Percentiles rank a stretch among this genome's conserved stretches.
phyloP scores from a whole-genome alignment of 2,888 invertebrate species.

The Campopleginae sp. region DNA sequence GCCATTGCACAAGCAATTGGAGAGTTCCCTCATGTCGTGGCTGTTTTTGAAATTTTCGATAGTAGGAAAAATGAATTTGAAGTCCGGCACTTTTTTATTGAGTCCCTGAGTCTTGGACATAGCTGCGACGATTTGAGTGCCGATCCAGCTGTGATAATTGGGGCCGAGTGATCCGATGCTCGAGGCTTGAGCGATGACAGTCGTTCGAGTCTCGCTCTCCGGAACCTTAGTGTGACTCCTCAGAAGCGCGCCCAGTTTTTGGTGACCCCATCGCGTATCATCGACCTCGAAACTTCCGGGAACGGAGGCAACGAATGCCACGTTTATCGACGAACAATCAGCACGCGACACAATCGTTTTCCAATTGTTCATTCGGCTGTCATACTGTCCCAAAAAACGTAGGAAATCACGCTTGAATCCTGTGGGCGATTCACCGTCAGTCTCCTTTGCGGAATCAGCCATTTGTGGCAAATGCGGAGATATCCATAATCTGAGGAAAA shows the following conservation, averaged over 20 bases:
- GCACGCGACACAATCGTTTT: constrained; percentile 89
- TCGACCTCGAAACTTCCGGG: constrained; percentile 90
- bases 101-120: constrained; percentile 85
- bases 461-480: constrained; percentile 91
- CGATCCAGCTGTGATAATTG: constrained; percentile 89
- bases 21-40: constrained; percentile 93
- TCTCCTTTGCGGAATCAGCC: constrained; percentile 85
- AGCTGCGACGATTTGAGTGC: constrained; percentile 89
- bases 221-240: constrained; percentile 87
- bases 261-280: constrained; percentile 87
- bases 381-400: constrained; percentile 91
- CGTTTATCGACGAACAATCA: constrained; percentile 94
- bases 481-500: constrained; percentile 91
- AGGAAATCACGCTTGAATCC: constrained; percentile 92
- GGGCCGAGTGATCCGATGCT: constrained; percentile 95
- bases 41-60: constrained; percentile 93
- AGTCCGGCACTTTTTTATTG: constrained; percentile 84
- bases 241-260: constrained; percentile 84
- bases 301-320: constrained; percentile 93
- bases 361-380: constrained; percentile 89
- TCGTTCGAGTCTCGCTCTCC: constrained; percentile 86
- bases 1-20: constrained; percentile 93
- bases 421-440: constrained; percentile 92
- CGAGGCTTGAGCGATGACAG: constrained; percentile 94
- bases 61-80: constrained; percentile 90